Percentiles rank a stretch among this genome's conserved stretches.
Conservation (phyloP, 2,888 invertebrate genomes). For the Nemurella pictetii region DNA sequence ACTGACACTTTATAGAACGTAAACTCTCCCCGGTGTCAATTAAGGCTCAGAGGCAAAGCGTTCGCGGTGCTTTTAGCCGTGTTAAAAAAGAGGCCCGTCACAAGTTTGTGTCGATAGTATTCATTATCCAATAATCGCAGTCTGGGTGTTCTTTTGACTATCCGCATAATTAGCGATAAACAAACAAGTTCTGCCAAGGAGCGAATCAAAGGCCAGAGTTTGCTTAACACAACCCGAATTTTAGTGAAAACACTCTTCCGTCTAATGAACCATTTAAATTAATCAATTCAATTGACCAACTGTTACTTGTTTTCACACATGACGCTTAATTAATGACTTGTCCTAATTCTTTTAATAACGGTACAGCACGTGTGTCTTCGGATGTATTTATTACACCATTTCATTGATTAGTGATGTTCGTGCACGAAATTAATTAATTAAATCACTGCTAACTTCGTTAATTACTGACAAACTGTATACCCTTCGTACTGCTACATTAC, state of each 20-base stretch:
- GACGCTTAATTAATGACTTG: background rate
- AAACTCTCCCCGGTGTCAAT: background rate
- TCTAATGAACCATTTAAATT: background rate
- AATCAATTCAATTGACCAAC: background rate
- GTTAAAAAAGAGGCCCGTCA: background rate
- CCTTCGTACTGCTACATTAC: too few relatives aligned
- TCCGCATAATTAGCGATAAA: background rate
- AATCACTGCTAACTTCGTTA: background rate
- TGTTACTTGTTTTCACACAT: background rate
- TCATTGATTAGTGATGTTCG: background rate
- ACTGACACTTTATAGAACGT: too few relatives aligned
- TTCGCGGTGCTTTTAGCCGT: background rate
- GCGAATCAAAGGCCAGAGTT: background rate
- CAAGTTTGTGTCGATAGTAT: background rate
- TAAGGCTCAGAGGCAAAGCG: background rate
- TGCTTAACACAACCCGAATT: background rate
- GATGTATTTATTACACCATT: background rate
- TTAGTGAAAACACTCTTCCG: background rate
- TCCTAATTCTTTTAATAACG: background rate
- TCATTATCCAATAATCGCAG: background rate
- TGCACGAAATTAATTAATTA: background rate
- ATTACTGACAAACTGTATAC: background rate
- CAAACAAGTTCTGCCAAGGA: background rate
- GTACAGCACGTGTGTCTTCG: background rate
- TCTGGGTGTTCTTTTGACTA: background rate